These are phyloP conservation scores for Drosophila carrolli DNA, from an alignment of 1,140 invertebrate genomes.

Conservation along the genomic window DNA sequence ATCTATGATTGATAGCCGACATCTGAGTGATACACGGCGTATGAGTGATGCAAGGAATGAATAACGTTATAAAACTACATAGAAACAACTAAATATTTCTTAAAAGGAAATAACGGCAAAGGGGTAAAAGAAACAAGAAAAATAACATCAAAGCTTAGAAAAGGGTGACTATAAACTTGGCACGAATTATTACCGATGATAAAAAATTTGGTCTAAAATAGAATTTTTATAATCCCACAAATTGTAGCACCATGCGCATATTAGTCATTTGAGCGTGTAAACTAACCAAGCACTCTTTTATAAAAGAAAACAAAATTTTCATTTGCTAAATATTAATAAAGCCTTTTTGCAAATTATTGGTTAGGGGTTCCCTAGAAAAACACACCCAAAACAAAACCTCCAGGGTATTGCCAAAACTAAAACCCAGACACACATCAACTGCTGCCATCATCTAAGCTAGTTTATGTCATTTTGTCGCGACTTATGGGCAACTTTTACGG, in stretches of 20 bases:
- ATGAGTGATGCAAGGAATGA: slow-evolving; percentile 13
- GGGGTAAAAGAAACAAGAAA: too few species aligned
- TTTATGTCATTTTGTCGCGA: slow-evolving; percentile 74
- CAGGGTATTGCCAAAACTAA: slow-evolving; percentile 1
- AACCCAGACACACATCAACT: slow-evolving; percentile 1
- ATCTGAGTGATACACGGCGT: neutral
- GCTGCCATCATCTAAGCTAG: slow-evolving; percentile 39
- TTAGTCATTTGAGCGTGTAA: too few species aligned
- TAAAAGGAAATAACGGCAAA: neutral
- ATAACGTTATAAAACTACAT: neutral
- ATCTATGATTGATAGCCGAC: slow-evolving; percentile 11
- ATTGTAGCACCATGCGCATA: too few species aligned
- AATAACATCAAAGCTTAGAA: too few species aligned
- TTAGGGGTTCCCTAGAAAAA: neutral
- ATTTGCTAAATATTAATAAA: too few species aligned
- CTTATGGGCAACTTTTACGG: slow-evolving; percentile 74
- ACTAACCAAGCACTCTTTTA: too few species aligned
- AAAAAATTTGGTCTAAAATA: too few species aligned
- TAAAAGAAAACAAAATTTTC: too few species aligned
- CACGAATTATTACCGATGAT: too few species aligned
- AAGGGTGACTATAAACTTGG: too few species aligned
- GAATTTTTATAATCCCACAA: too few species aligned
- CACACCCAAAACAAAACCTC: neutral
- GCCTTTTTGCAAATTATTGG: too few species aligned
- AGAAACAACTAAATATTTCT: neutral